Conservation (phyloP, 1,140 invertebrate genomes). For the Liolophura sinensis region DNA sequence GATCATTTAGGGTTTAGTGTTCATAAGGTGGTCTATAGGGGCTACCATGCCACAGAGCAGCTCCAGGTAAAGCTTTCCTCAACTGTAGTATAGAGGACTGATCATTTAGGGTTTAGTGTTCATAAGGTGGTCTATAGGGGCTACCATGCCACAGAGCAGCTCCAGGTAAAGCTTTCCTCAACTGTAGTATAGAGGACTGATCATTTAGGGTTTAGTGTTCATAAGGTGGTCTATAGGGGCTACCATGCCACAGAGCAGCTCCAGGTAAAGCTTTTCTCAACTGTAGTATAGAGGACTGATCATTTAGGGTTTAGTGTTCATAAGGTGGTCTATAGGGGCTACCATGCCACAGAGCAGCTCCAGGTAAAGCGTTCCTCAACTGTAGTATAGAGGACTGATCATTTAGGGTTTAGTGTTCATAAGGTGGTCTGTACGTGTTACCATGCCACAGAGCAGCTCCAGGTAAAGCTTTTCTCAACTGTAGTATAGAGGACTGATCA, state of each 20-base stretch:
- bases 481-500: background rate
- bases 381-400: constrained; percentile 34
- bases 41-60: constrained; percentile 44
- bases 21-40: constrained; percentile 47
- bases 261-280: constrained; percentile 29
- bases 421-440: constrained; percentile 51
- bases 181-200: background rate
- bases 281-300: constrained; percentile 33
- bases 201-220: too few species aligned
- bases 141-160: constrained; percentile 41
- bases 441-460: constrained; percentile 38
- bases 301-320: constrained; percentile 42
- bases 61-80: constrained; percentile 41
- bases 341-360: constrained; percentile 40
- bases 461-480: constrained; percentile 19
- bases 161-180: constrained; percentile 29
- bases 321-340: constrained; percentile 51
- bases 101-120: constrained; percentile 40
- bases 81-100: constrained; percentile 37
- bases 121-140: constrained; percentile 49
- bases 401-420: constrained; percentile 40
- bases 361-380: constrained; percentile 42
- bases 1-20: constrained; percentile 40
- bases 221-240: too few species aligned
- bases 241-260: too few species aligned